Evolutionary conservation across 2,888 invertebrate genomes (phyloP).

Genomic region (Vesta saturnalis): DNA sequence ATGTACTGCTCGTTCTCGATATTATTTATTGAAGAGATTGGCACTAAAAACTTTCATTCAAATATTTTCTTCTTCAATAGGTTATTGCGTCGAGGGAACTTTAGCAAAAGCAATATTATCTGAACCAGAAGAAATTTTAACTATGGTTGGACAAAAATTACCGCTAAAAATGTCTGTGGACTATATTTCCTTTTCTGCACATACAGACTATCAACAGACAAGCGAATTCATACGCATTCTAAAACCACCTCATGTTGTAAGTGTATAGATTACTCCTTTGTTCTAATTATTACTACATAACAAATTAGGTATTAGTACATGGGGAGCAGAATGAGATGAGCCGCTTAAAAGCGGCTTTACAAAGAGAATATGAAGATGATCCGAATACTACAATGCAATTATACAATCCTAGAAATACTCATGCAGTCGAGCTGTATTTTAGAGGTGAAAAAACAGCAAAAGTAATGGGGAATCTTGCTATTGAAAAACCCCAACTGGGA

Average conservation of each 20-base stretch:
- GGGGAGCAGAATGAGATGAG: conserved; percentile 99
- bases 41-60: background rate
- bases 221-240: conserved; percentile 95
- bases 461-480: conserved; percentile 93
- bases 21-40: no score
- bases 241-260: conserved; percentile 94
- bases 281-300: background rate
- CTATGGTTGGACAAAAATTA: conserved; percentile 95
- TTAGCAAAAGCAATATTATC: conserved; percentile 93
- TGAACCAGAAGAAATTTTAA: conserved; percentile 96
- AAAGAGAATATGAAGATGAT: conserved; percentile 92
- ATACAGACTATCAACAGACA: conserved; percentile 98
- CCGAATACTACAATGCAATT: conserved; percentile 83
- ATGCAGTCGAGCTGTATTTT: conserved; percentile 91
- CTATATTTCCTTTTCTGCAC: conserved; percentile 99
- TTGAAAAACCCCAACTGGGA: conserved; percentile 81
- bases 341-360: conserved; percentile 91
- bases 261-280: conserved; percentile 44
- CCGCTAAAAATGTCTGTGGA: conserved; percentile 98
- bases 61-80: conserved; percentile 54
- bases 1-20: no score
- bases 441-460: conserved; percentile 98
- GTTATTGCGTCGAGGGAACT: conserved; percentile 91
- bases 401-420: conserved; percentile 97
- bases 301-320: conserved; percentile 85